Percentiles rank a stretch among this genome's conserved stretches.
Evolutionary conservation across 2,888 invertebrate genomes (phyloP).

Genomic region (Limnephilus marmoratus): DNA sequence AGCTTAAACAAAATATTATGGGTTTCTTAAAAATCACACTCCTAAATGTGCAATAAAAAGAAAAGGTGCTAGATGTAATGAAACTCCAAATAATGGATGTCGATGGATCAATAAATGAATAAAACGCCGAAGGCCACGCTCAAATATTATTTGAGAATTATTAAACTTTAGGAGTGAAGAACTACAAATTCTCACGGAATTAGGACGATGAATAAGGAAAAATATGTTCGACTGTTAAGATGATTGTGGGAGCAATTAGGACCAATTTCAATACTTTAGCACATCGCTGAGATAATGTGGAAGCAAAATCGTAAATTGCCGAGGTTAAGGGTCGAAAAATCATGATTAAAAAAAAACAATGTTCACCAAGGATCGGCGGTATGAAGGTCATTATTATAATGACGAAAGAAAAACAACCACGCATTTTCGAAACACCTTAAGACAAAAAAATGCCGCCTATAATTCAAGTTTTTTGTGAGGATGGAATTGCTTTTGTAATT

Average conservation of each 20-base stretch:
- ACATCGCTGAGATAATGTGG: background rate
- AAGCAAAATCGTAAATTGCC: background rate
- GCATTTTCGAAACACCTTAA: background rate
- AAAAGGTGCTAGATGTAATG: background rate
- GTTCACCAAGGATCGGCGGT: background rate
- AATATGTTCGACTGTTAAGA: background rate
- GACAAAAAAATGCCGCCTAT: conserved; percentile 7
- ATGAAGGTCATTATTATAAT: conserved; percentile 20
- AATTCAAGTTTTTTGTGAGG: conserved; percentile 19
- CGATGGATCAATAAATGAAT: background rate
- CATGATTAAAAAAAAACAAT: background rate
- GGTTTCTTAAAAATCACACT: background rate
- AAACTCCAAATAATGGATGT: background rate
- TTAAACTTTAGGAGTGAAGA: background rate
- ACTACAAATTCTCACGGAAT: background rate
- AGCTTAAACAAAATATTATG: background rate
- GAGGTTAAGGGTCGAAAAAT: conserved; percentile 17
- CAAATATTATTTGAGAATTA: background rate
- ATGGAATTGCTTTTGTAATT: background rate
- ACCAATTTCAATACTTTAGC: background rate
- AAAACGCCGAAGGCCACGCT: background rate
- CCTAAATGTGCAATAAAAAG: background rate
- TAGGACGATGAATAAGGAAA: background rate
- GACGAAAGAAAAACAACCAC: background rate
- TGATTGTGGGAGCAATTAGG: background rate